phyloP scores from a whole-genome alignment of 2,113 vertebrate species.

The Charadrius vociferus region DNA sequence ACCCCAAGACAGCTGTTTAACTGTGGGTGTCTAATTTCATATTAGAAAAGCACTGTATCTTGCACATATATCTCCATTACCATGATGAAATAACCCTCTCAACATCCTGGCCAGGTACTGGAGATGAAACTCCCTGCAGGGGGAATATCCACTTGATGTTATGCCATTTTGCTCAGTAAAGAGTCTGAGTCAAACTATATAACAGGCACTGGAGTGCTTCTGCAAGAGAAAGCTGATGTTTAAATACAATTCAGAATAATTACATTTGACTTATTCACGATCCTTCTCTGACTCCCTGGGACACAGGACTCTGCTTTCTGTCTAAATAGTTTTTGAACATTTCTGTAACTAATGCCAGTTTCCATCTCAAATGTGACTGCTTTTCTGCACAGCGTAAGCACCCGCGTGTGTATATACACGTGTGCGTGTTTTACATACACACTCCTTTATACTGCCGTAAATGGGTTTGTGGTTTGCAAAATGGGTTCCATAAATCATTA shows the following conservation, averaged over 20 bases:
- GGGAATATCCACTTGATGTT: neutral
- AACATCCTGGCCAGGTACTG: neutral
- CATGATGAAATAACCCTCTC: neutral
- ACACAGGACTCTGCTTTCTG: neutral
- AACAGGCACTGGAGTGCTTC: neutral
- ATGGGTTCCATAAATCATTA: conserved; percentile 75
- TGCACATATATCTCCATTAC: neutral
- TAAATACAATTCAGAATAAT: neutral
- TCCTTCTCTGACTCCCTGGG: neutral
- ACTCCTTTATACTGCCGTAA: neutral
- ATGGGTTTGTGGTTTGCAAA: conserved; percentile 59
- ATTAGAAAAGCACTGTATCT: neutral
- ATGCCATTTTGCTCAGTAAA: neutral
- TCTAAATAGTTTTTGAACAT: neutral
- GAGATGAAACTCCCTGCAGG: neutral
- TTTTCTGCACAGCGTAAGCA: neutral
- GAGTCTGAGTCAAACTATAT: neutral
- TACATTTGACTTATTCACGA: neutral
- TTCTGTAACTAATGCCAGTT: neutral
- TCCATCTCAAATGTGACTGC: neutral
- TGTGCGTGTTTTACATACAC: neutral
- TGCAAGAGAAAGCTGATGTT: neutral
- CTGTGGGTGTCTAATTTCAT: conserved; percentile 11
- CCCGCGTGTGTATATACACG: neutral
- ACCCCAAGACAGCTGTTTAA: conserved; percentile 27